Evolutionary conservation across 2,113 vertebrate genomes (phyloP).

Genomic region (Leptosomus discolor): DNA sequence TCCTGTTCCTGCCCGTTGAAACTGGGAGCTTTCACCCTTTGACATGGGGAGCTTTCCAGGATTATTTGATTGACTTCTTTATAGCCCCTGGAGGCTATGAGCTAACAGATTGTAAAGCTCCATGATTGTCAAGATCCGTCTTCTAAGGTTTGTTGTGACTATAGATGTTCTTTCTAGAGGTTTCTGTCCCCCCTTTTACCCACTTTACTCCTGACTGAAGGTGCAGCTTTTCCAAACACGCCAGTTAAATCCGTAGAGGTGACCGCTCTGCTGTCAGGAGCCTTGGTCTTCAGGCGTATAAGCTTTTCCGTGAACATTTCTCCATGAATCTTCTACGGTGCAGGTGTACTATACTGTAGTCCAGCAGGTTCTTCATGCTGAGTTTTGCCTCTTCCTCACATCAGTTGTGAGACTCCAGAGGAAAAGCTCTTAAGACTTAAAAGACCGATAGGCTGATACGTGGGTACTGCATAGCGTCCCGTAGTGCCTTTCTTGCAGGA

Average conservation of each 20-base stretch:
- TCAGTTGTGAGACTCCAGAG: background rate
- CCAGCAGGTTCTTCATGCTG: background rate
- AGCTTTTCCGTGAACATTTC: background rate
- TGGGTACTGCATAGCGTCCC: background rate
- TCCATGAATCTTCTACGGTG: background rate
- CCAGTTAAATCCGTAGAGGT: background rate
- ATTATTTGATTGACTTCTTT: background rate
- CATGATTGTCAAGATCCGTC: background rate
- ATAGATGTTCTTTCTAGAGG: background rate
- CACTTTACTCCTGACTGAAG: background rate
- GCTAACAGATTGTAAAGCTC: background rate
- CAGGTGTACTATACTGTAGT: too few relatives aligned
- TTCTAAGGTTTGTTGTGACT: background rate
- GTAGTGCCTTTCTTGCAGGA: background rate
- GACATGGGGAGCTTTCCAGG: background rate
- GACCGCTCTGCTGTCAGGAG: background rate
- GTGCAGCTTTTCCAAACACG: background rate
- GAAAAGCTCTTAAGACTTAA: background rate
- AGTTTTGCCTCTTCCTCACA: background rate
- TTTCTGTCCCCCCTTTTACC: background rate
- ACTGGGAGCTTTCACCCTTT: background rate
- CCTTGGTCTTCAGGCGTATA: background rate
- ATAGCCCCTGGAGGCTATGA: background rate
- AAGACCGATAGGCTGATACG: background rate
- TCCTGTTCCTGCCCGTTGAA: background rate